Conservation (phyloP, 2,797 vertebrate species). For the Dermochelys coriacea region DNA sequence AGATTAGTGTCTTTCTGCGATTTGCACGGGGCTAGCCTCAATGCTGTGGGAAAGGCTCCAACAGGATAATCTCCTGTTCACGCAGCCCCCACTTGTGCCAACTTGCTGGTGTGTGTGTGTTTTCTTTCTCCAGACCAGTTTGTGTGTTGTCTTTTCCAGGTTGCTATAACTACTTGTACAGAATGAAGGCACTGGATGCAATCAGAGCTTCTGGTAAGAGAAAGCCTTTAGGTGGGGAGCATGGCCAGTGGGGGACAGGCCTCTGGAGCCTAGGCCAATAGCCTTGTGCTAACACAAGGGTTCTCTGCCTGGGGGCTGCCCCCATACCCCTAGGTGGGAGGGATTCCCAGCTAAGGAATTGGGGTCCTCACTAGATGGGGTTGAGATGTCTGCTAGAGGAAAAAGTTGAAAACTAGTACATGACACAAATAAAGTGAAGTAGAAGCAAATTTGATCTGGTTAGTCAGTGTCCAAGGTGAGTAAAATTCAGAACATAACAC, state of each 20-base stretch:
- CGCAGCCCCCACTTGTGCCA: fast-evolving
- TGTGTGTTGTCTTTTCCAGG: constrained; percentile 75
- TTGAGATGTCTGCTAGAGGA: not conserved
- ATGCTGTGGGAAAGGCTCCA: not conserved
- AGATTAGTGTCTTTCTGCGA: not conserved
- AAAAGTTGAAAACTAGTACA: not conserved
- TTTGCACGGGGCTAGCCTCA: not conserved
- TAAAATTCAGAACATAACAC: not conserved
- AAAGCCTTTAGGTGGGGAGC: not conserved
- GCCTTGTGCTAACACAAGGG: not conserved
- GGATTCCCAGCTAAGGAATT: not conserved
- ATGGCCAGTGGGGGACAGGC: not conserved
- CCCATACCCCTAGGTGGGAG: not conserved
- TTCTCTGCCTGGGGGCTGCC: not conserved
- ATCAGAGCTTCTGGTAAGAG: constrained; percentile 90
- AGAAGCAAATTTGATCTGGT: not conserved
- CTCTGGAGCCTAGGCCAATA: not conserved
- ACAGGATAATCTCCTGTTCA: not conserved
- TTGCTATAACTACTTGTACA: constrained; percentile 91
- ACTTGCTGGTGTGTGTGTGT: too few relatives aligned
- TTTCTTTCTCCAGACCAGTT: not conserved
- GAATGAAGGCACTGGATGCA: constrained; percentile 96
- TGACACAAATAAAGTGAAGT: not conserved
- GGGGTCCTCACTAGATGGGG: not conserved
- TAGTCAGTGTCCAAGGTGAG: not conserved